Evolutionary conservation across 2,113 vertebrate species (phyloP).

Genomic region (Bubo blakistoni): DNA sequence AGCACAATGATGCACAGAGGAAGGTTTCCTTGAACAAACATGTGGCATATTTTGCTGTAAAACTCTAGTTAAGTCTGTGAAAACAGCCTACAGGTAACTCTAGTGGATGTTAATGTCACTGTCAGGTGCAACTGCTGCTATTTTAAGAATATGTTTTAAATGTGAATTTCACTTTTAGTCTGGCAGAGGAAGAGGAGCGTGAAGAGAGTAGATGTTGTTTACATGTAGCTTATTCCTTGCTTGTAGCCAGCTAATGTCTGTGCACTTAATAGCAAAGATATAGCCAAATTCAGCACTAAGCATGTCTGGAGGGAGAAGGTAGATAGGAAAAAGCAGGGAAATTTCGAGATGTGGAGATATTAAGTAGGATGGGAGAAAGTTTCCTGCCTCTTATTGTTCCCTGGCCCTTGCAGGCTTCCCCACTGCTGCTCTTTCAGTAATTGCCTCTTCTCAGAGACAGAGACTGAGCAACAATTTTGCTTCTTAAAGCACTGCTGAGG

Average conservation of each 20-base stretch:
- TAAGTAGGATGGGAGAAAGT: not conserved
- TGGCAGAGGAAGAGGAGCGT: not conserved
- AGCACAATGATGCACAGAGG: not conserved
- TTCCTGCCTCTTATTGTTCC: not conserved
- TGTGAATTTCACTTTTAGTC: not conserved
- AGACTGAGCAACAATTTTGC: not conserved
- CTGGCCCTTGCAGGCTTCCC: not conserved
- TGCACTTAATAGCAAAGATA: not conserved
- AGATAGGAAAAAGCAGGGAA: not conserved
- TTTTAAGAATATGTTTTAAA: not conserved
- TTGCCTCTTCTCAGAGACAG: not conserved
- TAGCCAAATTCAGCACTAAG: not conserved
- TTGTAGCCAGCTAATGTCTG: not conserved
- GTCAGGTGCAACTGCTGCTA: not conserved
- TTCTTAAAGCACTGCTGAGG: not conserved
- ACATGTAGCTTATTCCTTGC: not conserved
- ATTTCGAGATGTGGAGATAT: not conserved
- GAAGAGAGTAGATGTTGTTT: not conserved
- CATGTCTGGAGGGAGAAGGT: fast-evolving
- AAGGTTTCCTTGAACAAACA: not conserved
- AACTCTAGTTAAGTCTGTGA: not conserved
- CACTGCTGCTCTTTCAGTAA: not conserved
- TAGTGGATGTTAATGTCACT: not conserved
- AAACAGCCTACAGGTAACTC: not conserved
- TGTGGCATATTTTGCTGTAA: not conserved